phyloP scores from a whole-genome alignment of 2,888 invertebrate genomes.

The Eupithecia subumbrata region DNA sequence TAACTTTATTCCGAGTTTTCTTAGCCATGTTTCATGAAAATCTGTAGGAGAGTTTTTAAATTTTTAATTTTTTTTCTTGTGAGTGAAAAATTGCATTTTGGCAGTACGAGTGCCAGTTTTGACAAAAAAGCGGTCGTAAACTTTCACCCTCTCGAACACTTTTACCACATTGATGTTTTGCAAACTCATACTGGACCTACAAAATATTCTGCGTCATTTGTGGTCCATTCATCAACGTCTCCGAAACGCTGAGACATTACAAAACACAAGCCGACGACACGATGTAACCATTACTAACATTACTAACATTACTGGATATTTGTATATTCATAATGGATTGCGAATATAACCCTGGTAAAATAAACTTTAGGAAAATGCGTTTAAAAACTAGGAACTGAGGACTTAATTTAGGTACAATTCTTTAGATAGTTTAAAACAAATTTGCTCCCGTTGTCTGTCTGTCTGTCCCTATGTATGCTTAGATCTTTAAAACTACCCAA shows the following conservation, averaged over 20 bases:
- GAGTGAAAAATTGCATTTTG: not conserved
- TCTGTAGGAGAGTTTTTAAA: too few relatives aligned
- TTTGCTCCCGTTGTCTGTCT: too few relatives aligned
- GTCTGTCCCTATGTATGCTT: too few relatives aligned
- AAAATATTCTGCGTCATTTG: slow-evolving; percentile 14
- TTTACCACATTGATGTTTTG: not conserved
- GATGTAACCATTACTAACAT: slow-evolving; percentile 9
- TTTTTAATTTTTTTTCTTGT: too few relatives aligned
- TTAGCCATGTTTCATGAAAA: too few relatives aligned
- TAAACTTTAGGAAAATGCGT: not conserved
- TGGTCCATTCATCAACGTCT: slow-evolving; percentile 19
- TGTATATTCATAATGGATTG: not conserved
- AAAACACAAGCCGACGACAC: slow-evolving; percentile 12
- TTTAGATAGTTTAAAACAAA: too few relatives aligned
- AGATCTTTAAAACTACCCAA: too few relatives aligned
- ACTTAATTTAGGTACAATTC: too few relatives aligned
- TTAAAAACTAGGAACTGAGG: not conserved
- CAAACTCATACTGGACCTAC: not conserved
- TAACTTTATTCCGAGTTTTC: too few relatives aligned
- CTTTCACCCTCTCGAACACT: not conserved
- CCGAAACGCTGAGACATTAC: slow-evolving; percentile 16
- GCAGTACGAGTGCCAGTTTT: not conserved
- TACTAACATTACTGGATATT: not conserved
- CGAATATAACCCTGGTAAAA: not conserved
- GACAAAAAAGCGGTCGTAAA: not conserved